Evolutionary conservation across 2,797 vertebrate species (phyloP).

Genomic region (Aplochiton taeniatus): DNA sequence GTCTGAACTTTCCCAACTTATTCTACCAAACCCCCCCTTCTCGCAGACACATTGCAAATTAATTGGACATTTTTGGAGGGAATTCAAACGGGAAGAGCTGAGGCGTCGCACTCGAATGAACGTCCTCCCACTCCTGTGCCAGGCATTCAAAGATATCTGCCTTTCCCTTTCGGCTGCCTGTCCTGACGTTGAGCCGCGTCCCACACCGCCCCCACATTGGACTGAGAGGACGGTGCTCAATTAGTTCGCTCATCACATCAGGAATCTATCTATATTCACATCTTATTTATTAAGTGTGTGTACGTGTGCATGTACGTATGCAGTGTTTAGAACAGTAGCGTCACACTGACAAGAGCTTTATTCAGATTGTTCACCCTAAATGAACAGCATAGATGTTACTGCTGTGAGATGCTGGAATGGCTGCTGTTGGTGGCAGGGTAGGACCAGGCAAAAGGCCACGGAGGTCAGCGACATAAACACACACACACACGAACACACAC

Average conservation of each 20-base stretch:
- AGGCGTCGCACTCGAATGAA: constrained; percentile 11
- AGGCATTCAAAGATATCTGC: constrained; percentile 44
- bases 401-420: too few species aligned
- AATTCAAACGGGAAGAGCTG: constrained; percentile 11
- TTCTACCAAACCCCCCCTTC: constrained; percentile 24
- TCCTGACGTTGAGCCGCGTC: constrained; percentile 34
- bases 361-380: too few species aligned
- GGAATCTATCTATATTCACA: too few species aligned
- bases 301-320: too few species aligned
- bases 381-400: too few species aligned
- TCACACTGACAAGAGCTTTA: too few species aligned
- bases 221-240: too few species aligned
- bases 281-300: too few species aligned
- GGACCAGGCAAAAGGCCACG: background rate
- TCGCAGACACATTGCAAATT: constrained; percentile 44
- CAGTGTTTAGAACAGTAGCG: too few species aligned
- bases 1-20: constrained; percentile 15
- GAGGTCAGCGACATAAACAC: background rate
- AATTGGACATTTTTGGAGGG: constrained; percentile 57
- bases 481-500: constrained; percentile 6
- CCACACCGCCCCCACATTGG: constrained; percentile 18
- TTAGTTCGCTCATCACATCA: too few species aligned
- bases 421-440: background rate
- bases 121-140: constrained; percentile 30
- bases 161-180: constrained; percentile 1